Percentiles rank a stretch among this genome's conserved stretches.
phyloP scores from a whole-genome alignment of 2,888 invertebrate species.

The Ichneumon xanthorius region DNA sequence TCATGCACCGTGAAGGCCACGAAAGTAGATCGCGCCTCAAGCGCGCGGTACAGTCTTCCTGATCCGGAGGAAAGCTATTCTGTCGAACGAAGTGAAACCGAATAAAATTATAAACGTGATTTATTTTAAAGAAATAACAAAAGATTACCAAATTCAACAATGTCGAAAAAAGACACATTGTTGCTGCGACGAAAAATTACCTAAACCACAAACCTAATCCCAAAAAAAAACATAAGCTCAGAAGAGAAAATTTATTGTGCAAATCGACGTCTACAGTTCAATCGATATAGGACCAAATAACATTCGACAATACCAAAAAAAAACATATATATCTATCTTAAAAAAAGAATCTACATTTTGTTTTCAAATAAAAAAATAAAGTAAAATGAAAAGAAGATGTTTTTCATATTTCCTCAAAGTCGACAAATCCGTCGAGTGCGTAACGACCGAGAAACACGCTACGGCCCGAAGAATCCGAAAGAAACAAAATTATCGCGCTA shows the following conservation, averaged over 20 bases:
- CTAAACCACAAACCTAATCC: neutral
- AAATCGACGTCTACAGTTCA: slow-evolving; percentile 1
- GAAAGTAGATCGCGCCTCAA: slow-evolving; percentile 75
- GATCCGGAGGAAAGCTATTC: slow-evolving; percentile 79
- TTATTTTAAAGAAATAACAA: neutral
- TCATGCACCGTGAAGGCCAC: slow-evolving; percentile 79
- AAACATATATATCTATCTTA: neutral
- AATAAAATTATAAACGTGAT: slow-evolving; percentile 53
- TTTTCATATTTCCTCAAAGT: neutral
- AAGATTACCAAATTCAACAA: neutral
- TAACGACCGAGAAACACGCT: neutral
- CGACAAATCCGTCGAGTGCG: neutral
- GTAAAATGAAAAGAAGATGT: neutral
- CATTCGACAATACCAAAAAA: neutral
- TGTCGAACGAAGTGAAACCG: slow-evolving; percentile 70
- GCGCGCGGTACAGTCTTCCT: slow-evolving; percentile 75
- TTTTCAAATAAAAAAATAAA: neutral
- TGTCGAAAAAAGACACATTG: neutral
- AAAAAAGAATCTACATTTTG: neutral
- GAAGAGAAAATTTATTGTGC: neutral
- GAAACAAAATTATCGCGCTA: neutral
- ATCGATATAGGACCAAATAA: neutral
- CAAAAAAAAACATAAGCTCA: neutral
- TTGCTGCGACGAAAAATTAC: neutral
- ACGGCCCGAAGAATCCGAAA: slow-evolving; percentile 2